These are phyloP conservation scores for Pachydiplax longipennis DNA, from an alignment of 2,888 invertebrate genomes.

Conservation along the genomic window DNA sequence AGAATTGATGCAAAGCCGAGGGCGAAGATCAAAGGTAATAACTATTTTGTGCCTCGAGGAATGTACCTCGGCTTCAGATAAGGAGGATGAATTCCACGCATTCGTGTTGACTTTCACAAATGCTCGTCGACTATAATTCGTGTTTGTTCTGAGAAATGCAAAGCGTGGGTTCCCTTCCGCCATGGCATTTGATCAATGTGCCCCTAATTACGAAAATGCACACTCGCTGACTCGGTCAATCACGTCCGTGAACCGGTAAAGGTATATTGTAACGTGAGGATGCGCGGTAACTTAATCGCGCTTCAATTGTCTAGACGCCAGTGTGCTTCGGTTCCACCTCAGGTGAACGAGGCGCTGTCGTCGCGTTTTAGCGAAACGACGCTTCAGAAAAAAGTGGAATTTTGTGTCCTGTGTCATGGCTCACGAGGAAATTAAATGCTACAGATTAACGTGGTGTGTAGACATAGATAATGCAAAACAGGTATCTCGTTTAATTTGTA, in stretches of 20 bases:
- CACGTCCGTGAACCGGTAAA: neutral
- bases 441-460: too few species aligned
- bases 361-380: neutral
- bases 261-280: neutral
- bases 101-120: neutral
- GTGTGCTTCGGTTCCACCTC: neutral
- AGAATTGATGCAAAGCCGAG: too few species aligned
- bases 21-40: too few species aligned
- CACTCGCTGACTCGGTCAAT: conserved; percentile 20
- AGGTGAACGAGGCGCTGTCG: neutral
- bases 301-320: neutral
- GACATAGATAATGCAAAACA: too few species aligned
- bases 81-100: too few species aligned
- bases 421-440: too few species aligned
- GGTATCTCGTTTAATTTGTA: too few species aligned
- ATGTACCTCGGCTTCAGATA: too few species aligned
- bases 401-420: too few species aligned
- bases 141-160: neutral
- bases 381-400: neutral
- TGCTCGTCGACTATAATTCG: neutral
- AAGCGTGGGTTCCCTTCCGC: neutral
- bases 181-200: conserved; percentile 18
- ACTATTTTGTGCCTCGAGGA: too few species aligned
- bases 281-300: neutral
- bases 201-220: conserved; percentile 20